These are phyloP conservation scores for Caranx ignobilis DNA, from an alignment of 2,113 vertebrate species.

Conservation along the genomic window DNA sequence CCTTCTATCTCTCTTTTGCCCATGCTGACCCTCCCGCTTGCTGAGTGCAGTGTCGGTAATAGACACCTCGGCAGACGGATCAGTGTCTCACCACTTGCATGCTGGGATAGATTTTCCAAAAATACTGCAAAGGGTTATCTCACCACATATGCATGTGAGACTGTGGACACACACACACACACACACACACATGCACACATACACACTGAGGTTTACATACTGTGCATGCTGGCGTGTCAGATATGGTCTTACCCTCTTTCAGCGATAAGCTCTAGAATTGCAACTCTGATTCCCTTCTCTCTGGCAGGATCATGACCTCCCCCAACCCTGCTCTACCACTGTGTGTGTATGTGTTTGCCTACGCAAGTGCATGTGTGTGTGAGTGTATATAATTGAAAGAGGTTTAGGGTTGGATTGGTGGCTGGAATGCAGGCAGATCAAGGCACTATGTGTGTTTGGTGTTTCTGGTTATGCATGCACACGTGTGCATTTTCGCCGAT, in stretches of 20 bases:
- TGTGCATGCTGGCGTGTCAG: constrained; percentile 71
- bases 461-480: constrained; percentile 40
- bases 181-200: not conserved
- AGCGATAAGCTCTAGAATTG: constrained; percentile 78
- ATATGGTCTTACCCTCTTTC: constrained; percentile 82
- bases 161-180: not conserved
- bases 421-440: constrained; percentile 59
- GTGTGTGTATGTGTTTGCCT: constrained; percentile 32
- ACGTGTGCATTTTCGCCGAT: constrained; percentile 16
- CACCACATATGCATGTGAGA: constrained; percentile 43
- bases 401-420: constrained; percentile 71
- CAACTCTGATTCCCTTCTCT: constrained; percentile 76
- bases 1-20: constrained; percentile 17
- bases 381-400: constrained; percentile 63
- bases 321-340: constrained; percentile 24
- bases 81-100: constrained; percentile 64
- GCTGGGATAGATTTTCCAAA: constrained; percentile 76
- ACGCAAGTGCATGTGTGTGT: constrained; percentile 38
- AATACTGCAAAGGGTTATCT: constrained; percentile 73
- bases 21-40: constrained; percentile 42
- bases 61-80: constrained; percentile 68
- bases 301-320: constrained; percentile 74
- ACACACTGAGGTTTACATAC: constrained; percentile 62
- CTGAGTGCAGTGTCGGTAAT: constrained; percentile 57
- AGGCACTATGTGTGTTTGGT: constrained; percentile 18